Base-by-base conservation (phyloP, 2,888 invertebrate species). In the Melanostoma scalare region DNA sequence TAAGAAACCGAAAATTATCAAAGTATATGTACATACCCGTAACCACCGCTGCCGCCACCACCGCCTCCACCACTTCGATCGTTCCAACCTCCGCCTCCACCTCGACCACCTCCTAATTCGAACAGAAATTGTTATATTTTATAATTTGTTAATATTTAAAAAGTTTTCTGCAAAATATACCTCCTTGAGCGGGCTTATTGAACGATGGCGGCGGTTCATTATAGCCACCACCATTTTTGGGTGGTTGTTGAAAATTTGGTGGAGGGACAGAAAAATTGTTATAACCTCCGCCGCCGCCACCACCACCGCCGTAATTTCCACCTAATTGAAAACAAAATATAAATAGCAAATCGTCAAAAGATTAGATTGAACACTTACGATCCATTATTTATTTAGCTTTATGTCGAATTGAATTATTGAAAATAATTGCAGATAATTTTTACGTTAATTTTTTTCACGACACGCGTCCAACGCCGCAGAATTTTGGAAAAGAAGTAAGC, bases 221-320 rank as follows among this genome's bases (percentile, higher is more conserved):
- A 74, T 89, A 90, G 55, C 88, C 89, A 10, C 78, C 81, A 80
- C 38, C 87, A 80, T 88, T 86, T 87, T 90, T 89, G 60, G 88
- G 88, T 82, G 88, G 87, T 87, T 89, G 89, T 86, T 90, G 90
- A 79, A 89, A 90, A 86, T 89, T 90, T 74, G 90, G 90, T 80
- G 90, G 90, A 82, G 90, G 90, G 31, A 90, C 89, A 58, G 90
- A 90, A 87, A 90, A 90, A 87, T 90, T 90, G 81, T 90, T 89
- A 71, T 90, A 90, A 63, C 89, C 87, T 50, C 88, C 88, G 72
- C 89, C 88, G 31, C 89, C 89, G 6, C 87, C 86, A 58, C 88
- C 86, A 44, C 88, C 85, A 30, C 76, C 69, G 52, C 86, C 87
- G 81, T 88, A 89, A 55, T 86, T 86, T 31, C 88, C 88, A 67